Evolutionary conservation across 37 sponge, comb jelly and placozoan species (phyloP).

Genomic region (Hormiphora californensis): DNA sequence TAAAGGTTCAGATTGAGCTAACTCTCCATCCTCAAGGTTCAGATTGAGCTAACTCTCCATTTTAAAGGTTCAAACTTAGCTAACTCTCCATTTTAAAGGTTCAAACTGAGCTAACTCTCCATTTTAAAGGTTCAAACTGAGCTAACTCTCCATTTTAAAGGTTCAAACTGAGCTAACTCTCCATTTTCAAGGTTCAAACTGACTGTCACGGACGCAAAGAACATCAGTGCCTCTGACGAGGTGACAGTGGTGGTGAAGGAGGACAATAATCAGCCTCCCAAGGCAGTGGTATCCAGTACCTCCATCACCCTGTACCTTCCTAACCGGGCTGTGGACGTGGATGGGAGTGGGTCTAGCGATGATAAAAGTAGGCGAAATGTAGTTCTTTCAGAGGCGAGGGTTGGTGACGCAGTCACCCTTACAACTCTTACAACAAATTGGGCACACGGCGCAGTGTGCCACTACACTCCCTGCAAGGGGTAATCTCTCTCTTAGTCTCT

Average conservation of each 20-base stretch:
- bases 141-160: too few species aligned
- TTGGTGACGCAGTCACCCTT: neutral
- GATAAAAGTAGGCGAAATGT: neutral
- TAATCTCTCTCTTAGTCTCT: neutral
- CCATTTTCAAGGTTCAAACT: neutral
- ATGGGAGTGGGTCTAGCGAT: conserved; percentile 64
- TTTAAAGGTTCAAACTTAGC: too few species aligned
- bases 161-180: too few species aligned
- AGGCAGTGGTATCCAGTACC: neutral
- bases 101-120: too few species aligned
- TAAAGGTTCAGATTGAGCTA: too few species aligned
- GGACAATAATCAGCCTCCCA: conserved; percentile 24
- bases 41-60: too few species aligned
- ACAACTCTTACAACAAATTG: neutral
- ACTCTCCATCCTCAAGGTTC: too few species aligned
- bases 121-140: too few species aligned
- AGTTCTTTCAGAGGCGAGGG: too few species aligned
- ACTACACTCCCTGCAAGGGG: neutral
- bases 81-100: too few species aligned
- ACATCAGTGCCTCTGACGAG: conserved; percentile 16
- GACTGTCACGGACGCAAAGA: conserved; percentile 39
- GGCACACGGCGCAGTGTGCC: too few species aligned
- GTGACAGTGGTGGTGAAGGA: conserved; percentile 40
- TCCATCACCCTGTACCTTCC: conserved; percentile 59
- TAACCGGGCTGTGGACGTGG: conserved; percentile 43